Base-by-base conservation (phyloP, 2,797 vertebrate genomes). In the Ctenopoma multispine region DNA sequence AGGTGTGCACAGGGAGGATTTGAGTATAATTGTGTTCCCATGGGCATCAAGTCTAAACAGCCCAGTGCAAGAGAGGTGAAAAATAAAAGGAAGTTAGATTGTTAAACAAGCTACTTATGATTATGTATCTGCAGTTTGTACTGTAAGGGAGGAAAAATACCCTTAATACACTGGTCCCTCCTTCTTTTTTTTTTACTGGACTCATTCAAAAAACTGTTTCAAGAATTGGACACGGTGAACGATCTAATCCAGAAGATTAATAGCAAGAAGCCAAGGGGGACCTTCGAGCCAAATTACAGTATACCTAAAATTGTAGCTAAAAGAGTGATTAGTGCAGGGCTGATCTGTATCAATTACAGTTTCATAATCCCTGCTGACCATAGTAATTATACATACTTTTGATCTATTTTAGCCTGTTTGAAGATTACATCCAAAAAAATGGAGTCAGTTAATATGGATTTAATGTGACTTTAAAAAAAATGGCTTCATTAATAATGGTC, bases 341-440 rank as follows among this genome's bases (percentile, higher is more conserved):
- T 91, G 91, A 93, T 92, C 86, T 62, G 54, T 92, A 94, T 92
- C 90, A 86, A 84, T 89, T 90, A 90, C 90, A 88, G 56, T 89
- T 83, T 75, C 78, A 87, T 89, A 92, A 92, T 93, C 91, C 90
- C 92, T 90, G 79, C 85, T 90, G 90, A 93, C 89, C 91, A 87
- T 44, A 75, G 72, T 90, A 91, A 92, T 93, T 92, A 93, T 90
- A 91, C 87, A 79, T 87, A 91, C 89, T 87, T 84, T 88, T 92
- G 76, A 86, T 84, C 87, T 89, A 85, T 86, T 91, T 88, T 80
- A 88, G 85, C 80, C 83, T 53, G 79, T 83, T 90, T 91, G 87
- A 91, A 92, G 89, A 92, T 91, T 86, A 89, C 64, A 89, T 76
- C 79, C 85, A 65, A 77, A 73, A 81, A 84, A 79, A 83, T 47